A percentile compares a stretch with the other conserved stretches of the same genome.
phyloP scores from a whole-genome alignment of 2,888 invertebrate species.

The Polydrusus tereticollis region DNA sequence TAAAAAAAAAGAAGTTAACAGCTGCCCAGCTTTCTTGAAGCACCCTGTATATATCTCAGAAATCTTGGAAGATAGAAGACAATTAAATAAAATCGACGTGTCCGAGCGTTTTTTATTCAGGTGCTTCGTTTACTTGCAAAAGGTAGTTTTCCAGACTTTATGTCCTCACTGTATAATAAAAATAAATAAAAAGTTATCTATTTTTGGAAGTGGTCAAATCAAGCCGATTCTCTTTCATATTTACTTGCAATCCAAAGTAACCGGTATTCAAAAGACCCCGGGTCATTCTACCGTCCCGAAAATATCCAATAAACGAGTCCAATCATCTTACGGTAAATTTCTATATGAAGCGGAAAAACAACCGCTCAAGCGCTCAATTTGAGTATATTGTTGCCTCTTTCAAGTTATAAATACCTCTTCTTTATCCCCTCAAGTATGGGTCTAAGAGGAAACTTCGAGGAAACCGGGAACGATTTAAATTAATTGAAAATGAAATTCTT shows the following conservation, averaged over 20 bases:
- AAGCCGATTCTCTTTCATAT: not conserved
- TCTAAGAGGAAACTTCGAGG: slow-evolving; percentile 56
- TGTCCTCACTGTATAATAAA: no score
- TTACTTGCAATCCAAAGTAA: slow-evolving; percentile 9
- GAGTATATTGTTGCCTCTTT: slow-evolving; percentile 59
- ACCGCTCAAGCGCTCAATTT: slow-evolving; percentile 61
- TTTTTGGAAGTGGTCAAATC: no score
- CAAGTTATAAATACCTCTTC: slow-evolving; percentile 58
- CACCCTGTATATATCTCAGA: no score
- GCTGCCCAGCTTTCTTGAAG: no score
- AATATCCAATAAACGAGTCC: slow-evolving; percentile 65
- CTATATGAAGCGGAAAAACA: slow-evolving; percentile 65
- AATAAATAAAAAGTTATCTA: no score
- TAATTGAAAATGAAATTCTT: slow-evolving; percentile 66
- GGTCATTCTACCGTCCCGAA: slow-evolving; percentile 49
- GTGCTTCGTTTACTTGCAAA: no score
- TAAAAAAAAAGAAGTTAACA: no score
- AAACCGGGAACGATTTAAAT: slow-evolving; percentile 58
- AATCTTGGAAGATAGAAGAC: no score
- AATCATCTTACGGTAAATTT: slow-evolving; percentile 63
- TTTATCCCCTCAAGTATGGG: slow-evolving; percentile 50
- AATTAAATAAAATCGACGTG: no score
- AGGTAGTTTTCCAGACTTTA: no score
- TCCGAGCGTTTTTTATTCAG: no score
- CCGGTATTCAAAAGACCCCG: slow-evolving; percentile 36